Percentiles rank a stretch among this genome's conserved stretches.
Evolutionary conservation across 2,888 invertebrate genomes (phyloP).

Genomic region (Opisthograptis luteolata): DNA sequence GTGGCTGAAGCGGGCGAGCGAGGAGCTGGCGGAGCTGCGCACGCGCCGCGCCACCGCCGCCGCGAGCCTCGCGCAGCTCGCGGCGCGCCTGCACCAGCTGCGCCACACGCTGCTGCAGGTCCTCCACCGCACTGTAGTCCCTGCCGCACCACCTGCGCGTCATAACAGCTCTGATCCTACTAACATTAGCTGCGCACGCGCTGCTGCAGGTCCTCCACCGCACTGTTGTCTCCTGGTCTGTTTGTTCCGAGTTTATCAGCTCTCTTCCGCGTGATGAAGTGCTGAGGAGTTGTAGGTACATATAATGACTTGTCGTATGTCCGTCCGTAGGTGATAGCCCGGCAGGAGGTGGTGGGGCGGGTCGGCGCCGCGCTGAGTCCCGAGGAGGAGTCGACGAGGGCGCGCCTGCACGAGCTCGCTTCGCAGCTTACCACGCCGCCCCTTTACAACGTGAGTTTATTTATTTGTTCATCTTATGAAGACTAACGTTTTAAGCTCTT

Average conservation of each 20-base stretch:
- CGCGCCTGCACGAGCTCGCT: slow-evolving; percentile 93
- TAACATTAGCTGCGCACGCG: not conserved
- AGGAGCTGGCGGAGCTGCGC: slow-evolving; percentile 90
- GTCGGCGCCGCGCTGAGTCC: slow-evolving; percentile 93
- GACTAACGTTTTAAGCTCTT: no score
- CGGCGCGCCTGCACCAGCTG: slow-evolving; percentile 91
- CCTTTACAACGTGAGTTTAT: slow-evolving; percentile 90
- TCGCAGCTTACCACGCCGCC: slow-evolving; percentile 95
- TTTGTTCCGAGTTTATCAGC: no score
- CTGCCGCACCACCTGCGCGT: not conserved
- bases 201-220: not conserved
- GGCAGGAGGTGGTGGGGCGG: slow-evolving; percentile 95
- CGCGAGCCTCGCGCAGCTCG: slow-evolving; percentile 92
- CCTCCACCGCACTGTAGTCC: slow-evolving; percentile 19
- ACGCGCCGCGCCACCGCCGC: slow-evolving; percentile 92
- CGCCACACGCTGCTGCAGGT: slow-evolving; percentile 94
- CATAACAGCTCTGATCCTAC: no score
- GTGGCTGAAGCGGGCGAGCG: slow-evolving; percentile 91
- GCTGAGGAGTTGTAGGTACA: no score
- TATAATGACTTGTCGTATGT: no score
- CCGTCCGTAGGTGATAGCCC: slow-evolving; percentile 95
- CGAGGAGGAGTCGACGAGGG: slow-evolving; percentile 95
- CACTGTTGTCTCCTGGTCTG: not conserved
- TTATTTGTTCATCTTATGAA: no score
- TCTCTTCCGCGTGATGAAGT: no score